A percentile compares a stretch with the other conserved stretches of the same genome.
These are phyloP conservation scores for Harpalus rufipes DNA, from an alignment of 2,888 invertebrate genomes.

Conservation along the genomic window DNA sequence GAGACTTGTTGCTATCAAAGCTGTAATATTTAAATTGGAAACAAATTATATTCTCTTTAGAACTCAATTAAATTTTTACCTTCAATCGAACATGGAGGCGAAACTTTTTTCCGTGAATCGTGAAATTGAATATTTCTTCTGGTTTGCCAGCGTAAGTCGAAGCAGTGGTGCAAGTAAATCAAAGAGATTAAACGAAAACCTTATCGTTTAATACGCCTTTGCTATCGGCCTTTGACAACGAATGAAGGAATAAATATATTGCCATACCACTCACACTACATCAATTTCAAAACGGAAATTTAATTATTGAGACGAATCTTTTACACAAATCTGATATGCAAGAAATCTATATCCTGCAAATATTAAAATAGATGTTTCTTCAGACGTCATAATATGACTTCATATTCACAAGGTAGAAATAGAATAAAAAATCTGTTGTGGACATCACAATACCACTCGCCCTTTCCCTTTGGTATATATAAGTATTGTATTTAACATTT, in stretches of 20 bases:
- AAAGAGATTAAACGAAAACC: slow-evolving; percentile 32
- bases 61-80: slow-evolving; percentile 43
- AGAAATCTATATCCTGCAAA: too few relatives aligned
- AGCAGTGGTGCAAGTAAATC: background rate
- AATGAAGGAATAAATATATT: slow-evolving; percentile 17
- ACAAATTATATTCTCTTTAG: slow-evolving; percentile 23
- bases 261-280: background rate
- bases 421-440: too few relatives aligned
- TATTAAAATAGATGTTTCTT: too few relatives aligned
- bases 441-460: too few relatives aligned
- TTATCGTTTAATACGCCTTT: slow-evolving; percentile 18
- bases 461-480: too few relatives aligned
- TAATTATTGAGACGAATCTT: background rate
- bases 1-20: slow-evolving; percentile 27
- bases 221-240: slow-evolving; percentile 13
- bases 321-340: background rate
- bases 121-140: slow-evolving; percentile 41
- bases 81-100: background rate
- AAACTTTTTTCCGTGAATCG: slow-evolving; percentile 22
- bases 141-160: background rate
- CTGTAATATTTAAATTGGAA: slow-evolving; percentile 39
- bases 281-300: slow-evolving; percentile 25
- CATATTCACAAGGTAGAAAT: too few relatives aligned
- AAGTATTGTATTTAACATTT: too few relatives aligned
- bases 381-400: too few relatives aligned